Base-by-base conservation (phyloP, 1,140 invertebrate species). In the Drosophila subobscura region DNA sequence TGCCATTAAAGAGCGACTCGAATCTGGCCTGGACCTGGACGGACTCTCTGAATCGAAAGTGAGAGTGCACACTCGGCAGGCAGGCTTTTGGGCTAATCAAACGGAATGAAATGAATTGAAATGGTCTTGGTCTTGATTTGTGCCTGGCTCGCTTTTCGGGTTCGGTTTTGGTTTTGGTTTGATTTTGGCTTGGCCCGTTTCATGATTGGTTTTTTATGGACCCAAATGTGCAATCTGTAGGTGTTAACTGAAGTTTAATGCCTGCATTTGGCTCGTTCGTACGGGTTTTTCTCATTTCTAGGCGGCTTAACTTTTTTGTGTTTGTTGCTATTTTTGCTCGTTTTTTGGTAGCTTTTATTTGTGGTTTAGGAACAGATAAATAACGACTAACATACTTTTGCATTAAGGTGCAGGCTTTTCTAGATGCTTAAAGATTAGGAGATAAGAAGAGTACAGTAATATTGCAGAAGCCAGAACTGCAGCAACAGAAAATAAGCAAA, bases 191-290 rank as follows among this genome's bases (percentile, higher is more conserved):
- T 22, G 29, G 57, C 42, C 44, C 49, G 42, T 37, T 52, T 49
- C 47, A 29, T 64, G 50, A 54, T 73, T 73, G 70, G 45, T 14
- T 63, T 66, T 75, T 75, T 75, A 66, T 75, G 40, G 42, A 8
- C 45, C n/a, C 54, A 66, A 66, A 73, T 63, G 57, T 66, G 71
- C 61, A 53, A 74, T 74, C 60, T 54, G 54, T 54, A 74, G 60
- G 72, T 74, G 71, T 74, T 75, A 66, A 66, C 16, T 59, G 51
- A n/a, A 49, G 25, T 61, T 57, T 73, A 57, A 65, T 50, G 49
- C 41, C 41, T 54, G 29, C 54, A 47, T 47, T 47, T 16, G 20
- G 22, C 25, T 14, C 25, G 53, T 47, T 20, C 29, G 5, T 6
- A 3, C 3, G 33, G 20, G n/a, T 47, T 47, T 68, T 68, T 1